Evolutionary conservation across 1,140 invertebrate species (phyloP).

Genomic region (Dendroctonus valens): DNA sequence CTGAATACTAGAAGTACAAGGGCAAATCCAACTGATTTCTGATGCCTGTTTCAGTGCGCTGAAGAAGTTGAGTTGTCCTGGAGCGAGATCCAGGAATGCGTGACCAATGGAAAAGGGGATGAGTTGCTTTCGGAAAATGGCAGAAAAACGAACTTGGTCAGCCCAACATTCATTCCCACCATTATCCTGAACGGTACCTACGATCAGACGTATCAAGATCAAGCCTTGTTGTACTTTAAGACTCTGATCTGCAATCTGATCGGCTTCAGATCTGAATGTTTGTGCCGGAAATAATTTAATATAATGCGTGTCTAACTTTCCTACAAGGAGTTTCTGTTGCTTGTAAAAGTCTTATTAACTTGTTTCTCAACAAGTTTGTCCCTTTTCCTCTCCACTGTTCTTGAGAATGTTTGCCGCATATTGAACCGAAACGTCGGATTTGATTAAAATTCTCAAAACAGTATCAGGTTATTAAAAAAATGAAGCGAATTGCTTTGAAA

Average conservation of each 20-base stretch:
- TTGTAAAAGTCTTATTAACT: too few relatives aligned
- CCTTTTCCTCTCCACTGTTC: too few relatives aligned
- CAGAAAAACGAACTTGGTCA: conserved; percentile 55
- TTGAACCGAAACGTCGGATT: too few relatives aligned
- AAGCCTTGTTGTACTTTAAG: conserved; percentile 30
- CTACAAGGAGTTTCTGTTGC: too few relatives aligned
- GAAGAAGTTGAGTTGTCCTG: conserved; percentile 42
- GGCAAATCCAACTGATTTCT: background rate
- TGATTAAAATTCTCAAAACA: too few relatives aligned
- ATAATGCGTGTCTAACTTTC: too few relatives aligned
- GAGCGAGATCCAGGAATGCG: conserved; percentile 50
- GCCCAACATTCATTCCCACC: conserved; percentile 61
- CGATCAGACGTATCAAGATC: conserved; percentile 26
- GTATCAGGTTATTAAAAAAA: too few relatives aligned
- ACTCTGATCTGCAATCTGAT: conserved; percentile 29
- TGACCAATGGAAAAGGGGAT: conserved; percentile 47
- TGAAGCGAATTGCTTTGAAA: too few relatives aligned
- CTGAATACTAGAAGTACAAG: background rate
- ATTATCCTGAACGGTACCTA: conserved; percentile 56
- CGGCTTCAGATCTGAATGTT: conserved; percentile 1
- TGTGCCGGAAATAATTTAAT: conserved; percentile 1
- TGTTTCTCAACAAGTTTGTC: too few relatives aligned
- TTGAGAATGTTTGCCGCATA: too few relatives aligned
- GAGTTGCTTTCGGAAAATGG: conserved; percentile 57
- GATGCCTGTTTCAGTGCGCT: conserved; percentile 53